Evolutionary conservation across 1,140 invertebrate genomes (phyloP), one percentile per base, ranked within the genome.

Genomic region (Drosophila carrolli): DNA sequence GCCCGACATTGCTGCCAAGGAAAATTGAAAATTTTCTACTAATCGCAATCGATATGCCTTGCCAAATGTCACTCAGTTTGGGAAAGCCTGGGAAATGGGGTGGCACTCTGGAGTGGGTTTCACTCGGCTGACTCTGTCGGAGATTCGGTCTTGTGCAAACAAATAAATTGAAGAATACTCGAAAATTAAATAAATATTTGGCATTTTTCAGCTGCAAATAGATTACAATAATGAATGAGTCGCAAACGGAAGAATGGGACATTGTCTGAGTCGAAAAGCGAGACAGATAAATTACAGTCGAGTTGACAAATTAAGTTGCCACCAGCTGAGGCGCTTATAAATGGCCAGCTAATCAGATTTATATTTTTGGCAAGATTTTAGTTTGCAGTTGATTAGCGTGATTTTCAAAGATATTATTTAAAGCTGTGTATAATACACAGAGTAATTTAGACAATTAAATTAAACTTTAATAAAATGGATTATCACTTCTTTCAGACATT

Each of bases 111-210:
- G 55, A 67, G 57, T 50, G 44, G 44, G 27, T 8, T 11, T 13
- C 13, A 14, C 55, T 61, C 23, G 47, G 23, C 37, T 48, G 72
- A 4, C 37, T 14, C 46, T 75, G 73, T 54, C 73, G 60, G 70
- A 71, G 55, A 72, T 75, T 79, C 73, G 67, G 63, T 65, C 53
- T 65, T 84, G 70, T 74, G 77, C 70, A 89, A 86, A 90, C 84
- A 89, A 89, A 89, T 90, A 89, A 89, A 89, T 89, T 89, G 85
- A 89, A 89, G 85, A 89, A 89, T 89, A 62, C 84, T 89, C 61
- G 67, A 67, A 88, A 89, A 89, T 89, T 89, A 89, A 89, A 89
- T 89, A 89, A 89, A 89, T 89, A 89, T 89, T 89, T 88, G 84
- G 50, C 76, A 84, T 89, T 81, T 73, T 86, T 84, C 81, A 70